Percentiles rank a stretch among this genome's conserved stretches.
These are phyloP conservation scores for Diadema setosum DNA, from an alignment of 35 echinoderm and acorn worm species.

Conservation along the genomic window DNA sequence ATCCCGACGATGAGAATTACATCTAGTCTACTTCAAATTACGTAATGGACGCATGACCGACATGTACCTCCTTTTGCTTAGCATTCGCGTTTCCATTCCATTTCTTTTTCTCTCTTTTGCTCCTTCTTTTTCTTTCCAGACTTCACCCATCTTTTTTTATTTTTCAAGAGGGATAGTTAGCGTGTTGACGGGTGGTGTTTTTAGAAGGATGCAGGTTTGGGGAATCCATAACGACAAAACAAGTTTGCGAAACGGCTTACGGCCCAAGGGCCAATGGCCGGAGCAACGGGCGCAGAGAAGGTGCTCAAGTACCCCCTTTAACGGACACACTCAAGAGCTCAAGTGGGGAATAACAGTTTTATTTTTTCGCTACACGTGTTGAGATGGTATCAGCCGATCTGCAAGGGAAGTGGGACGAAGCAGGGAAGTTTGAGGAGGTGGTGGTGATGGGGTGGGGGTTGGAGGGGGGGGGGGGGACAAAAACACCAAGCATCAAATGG, in stretches of 20 bases:
- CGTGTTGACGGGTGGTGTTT: not conserved
- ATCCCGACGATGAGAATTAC: too few species aligned
- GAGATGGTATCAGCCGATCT: too few species aligned
- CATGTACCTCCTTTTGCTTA: too few species aligned
- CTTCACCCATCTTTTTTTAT: not conserved
- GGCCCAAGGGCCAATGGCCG: not conserved
- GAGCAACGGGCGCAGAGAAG: not conserved
- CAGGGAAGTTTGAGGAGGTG: not conserved
- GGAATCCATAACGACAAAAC: not conserved
- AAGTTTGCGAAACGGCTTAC: conserved; percentile 10
- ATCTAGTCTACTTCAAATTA: too few species aligned
- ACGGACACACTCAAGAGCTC: not conserved
- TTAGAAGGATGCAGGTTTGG: not conserved
- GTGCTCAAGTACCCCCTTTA: not conserved
- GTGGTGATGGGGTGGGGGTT: too few species aligned
- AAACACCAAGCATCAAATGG: too few species aligned
- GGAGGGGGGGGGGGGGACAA: too few species aligned
- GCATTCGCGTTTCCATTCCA: too few species aligned
- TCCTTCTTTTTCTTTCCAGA: not conserved
- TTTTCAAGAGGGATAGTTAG: not conserved
- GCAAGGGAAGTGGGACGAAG: not conserved
- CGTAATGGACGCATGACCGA: too few species aligned
- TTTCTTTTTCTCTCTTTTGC: not conserved
- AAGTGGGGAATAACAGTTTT: not conserved
- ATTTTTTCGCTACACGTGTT: conserved; percentile 8